Evolutionary conservation across 2,113 vertebrate genomes (phyloP), one percentile per base, ranked within the genome.

Genomic region (Galeopterus variegatus): DNA sequence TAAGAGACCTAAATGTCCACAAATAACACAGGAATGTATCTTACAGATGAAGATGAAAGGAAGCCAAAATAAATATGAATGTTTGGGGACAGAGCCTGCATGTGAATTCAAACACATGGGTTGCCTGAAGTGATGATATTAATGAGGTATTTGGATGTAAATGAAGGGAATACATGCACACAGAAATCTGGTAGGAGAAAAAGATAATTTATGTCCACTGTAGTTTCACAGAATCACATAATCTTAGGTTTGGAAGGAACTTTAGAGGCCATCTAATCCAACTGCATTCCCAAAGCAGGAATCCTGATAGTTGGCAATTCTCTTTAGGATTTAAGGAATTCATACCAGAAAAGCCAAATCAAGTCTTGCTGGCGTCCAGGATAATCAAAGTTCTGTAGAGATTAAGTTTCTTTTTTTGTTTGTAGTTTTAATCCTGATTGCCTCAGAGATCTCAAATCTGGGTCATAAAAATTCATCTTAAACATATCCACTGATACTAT

Each of bases 31-130:
- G 50, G 73, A 67, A 86, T 60, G 8, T 7, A 60, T 90, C 7
- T 4, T 88, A 77, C 31, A 94, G 87, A 93, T 73, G 86, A 93
- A 93, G 82, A 97, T n/a, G 50, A 94, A 87, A 80, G 28, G 73
- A 93, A 52, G 8, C 6, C 69, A 95, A 97, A 96, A 86, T 80
- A 93, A 92, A 65, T 45, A 84, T 23, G 56, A 89, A 95, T 86
- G 94, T 81, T 45, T 91, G 48, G 33, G 48, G 82, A 90, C 69
- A 80, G 81, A 80, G 24, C 33, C 52, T 72, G 36, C 75, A 52
- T 24, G 56, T 88, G 75, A 92, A 93, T 90, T 84, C 58, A 65
- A 80, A 75, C 26, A 52, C 56, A 70, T 0, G 31, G 21, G 36
- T 62, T 80, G 41, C 36, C 73, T 88, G 28, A 50, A 95, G 33